These are phyloP conservation scores for Ammospiza caudacuta DNA, from an alignment of 2,113 vertebrate genomes.

Conservation along the genomic window DNA sequence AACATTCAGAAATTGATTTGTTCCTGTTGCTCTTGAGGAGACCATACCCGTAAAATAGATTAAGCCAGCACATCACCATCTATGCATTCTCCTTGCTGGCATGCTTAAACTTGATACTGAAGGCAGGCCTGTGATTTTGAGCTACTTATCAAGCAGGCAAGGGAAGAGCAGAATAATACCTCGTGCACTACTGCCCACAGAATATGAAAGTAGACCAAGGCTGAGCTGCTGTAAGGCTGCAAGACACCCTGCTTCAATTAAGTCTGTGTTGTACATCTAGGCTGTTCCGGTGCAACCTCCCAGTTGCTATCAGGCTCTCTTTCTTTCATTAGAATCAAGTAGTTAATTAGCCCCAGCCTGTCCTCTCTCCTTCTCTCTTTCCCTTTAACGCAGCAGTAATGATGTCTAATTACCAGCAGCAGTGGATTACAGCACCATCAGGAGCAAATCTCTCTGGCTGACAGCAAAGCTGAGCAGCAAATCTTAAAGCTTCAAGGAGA, in stretches of 20 bases:
- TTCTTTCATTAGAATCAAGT: slow-evolving; percentile 83
- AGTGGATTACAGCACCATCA: slow-evolving; percentile 78
- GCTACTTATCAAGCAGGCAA: slow-evolving; percentile 9
- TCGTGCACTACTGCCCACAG: background rate
- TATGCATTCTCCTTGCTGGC: slow-evolving; percentile 11
- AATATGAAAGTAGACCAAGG: slow-evolving; percentile 55
- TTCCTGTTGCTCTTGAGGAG: slow-evolving; percentile 57
- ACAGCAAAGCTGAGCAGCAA: slow-evolving; percentile 70
- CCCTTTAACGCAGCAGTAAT: slow-evolving; percentile 79
- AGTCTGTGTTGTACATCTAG: slow-evolving; percentile 64
- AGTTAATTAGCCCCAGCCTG: slow-evolving; percentile 84
- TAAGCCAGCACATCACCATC: slow-evolving; percentile 9
- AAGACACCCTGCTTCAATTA: slow-evolving; percentile 71
- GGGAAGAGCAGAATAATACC: slow-evolving; percentile 9
- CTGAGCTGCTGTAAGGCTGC: slow-evolving; percentile 51
- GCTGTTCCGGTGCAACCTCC: slow-evolving; percentile 70
- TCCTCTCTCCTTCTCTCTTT: slow-evolving; percentile 79
- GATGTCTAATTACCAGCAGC: slow-evolving; percentile 84
- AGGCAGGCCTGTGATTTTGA: slow-evolving; percentile 18
- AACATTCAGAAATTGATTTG: slow-evolving; percentile 61
- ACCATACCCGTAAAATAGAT: slow-evolving; percentile 46
- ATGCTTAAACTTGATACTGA: slow-evolving; percentile 29
- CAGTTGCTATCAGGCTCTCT: slow-evolving; percentile 77
- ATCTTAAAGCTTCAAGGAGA: slow-evolving; percentile 67
- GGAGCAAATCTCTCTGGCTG: slow-evolving; percentile 71